Percentiles rank a stretch among this genome's conserved stretches.
phyloP scores from a whole-genome alignment of 2,888 invertebrate genomes.

The Noctua fimbriata region DNA sequence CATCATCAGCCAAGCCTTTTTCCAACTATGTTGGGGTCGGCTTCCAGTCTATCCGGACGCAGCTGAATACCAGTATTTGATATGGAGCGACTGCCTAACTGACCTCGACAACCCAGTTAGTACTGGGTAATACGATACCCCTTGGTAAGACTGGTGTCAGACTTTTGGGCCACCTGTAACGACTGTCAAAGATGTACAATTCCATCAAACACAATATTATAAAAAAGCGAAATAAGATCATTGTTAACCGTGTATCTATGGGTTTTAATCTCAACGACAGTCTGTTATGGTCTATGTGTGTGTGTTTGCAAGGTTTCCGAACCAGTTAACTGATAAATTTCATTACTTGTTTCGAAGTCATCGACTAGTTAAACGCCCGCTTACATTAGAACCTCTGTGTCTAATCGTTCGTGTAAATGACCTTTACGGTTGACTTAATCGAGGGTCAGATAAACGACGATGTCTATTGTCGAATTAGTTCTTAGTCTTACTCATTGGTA shows the following conservation, averaged over 20 bases:
- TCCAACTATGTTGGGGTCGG: too few species aligned
- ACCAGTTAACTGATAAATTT: neutral
- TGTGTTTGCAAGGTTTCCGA: too few species aligned
- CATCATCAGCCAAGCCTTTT: too few species aligned
- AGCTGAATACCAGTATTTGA: too few species aligned
- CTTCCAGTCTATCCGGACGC: too few species aligned
- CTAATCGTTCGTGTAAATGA: conserved; percentile 79
- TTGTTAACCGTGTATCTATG: neutral
- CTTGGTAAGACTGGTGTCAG: too few species aligned
- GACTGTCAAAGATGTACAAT: neutral
- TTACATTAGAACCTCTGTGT: conserved; percentile 61
- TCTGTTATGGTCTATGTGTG: neutral
- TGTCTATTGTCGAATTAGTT: conserved; percentile 61
- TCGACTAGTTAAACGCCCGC: conserved; percentile 20
- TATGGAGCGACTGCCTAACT: too few species aligned
- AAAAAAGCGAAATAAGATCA: neutral
- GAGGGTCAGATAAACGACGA: conserved; percentile 66
- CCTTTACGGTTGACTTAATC: conserved; percentile 73
- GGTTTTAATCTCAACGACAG: neutral
- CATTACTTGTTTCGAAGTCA: conserved; percentile 2
- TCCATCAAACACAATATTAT: neutral
- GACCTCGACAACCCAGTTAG: too few species aligned
- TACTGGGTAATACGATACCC: too few species aligned
- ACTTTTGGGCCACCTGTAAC: too few species aligned
- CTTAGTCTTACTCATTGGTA: conserved; percentile 28